These are phyloP conservation scores for Semnornis frantzii DNA, from an alignment of 2,113 vertebrate species.

Conservation along the genomic window DNA sequence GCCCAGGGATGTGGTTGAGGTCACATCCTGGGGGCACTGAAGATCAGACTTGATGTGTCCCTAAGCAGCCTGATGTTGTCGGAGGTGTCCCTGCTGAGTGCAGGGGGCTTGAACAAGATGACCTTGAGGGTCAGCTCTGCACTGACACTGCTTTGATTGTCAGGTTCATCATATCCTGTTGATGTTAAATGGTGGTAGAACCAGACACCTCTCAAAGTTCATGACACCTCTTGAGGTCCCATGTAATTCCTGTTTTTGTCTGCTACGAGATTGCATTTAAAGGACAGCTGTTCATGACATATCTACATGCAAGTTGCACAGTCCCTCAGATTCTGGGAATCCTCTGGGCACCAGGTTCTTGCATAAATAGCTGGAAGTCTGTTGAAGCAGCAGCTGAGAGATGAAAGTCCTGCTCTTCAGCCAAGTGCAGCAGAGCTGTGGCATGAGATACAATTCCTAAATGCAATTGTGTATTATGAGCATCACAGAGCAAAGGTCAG, in stretches of 20 bases:
- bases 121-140: background rate
- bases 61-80: no score
- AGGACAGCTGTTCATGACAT: background rate
- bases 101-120: no score
- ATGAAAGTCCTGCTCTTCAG: background rate
- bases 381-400: background rate
- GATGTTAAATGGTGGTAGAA: background rate
- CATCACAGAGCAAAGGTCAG: fast-evolving
- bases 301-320: background rate
- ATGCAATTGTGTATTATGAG: background rate
- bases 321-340: background rate
- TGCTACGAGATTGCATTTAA: background rate
- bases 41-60: no score
- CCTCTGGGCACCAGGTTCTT: background rate
- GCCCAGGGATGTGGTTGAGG: no score
- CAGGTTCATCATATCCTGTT: background rate
- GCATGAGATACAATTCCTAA: conserved; percentile 18
- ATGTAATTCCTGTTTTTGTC: background rate
- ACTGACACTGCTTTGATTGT: background rate
- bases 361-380: background rate
- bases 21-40: no score
- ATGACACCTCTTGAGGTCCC: background rate
- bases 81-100: no score
- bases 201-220: background rate
- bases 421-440: background rate